These are phyloP conservation scores for Ophion obscuratus DNA, from an alignment of 2,888 invertebrate species.

Conservation along the genomic window DNA sequence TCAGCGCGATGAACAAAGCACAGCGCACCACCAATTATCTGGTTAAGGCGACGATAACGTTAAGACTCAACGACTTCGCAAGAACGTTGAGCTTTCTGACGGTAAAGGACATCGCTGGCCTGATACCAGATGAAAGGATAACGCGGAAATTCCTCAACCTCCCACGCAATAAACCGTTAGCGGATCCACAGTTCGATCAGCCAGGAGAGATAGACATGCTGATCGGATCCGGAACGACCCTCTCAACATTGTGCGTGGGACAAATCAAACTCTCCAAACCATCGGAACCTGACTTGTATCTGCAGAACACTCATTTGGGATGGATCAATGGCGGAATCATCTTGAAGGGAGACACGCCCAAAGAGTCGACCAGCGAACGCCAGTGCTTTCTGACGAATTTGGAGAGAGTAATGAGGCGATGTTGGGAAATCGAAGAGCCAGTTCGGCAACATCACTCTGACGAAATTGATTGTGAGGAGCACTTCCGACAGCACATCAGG, in stretches of 20 bases:
- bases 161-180: constrained; percentile 58
- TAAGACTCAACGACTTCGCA: constrained; percentile 28
- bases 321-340: no score
- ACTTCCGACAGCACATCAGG: constrained; percentile 34
- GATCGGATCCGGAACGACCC: constrained; percentile 56
- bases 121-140: constrained; percentile 55
- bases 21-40: constrained; percentile 23
- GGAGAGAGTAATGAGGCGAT: no score
- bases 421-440: no score
- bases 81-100: constrained; percentile 35
- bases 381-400: no score
- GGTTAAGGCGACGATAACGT: constrained; percentile 20
- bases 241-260: constrained; percentile 56
- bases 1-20: constrained; percentile 19
- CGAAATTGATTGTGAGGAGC: constrained; percentile 40
- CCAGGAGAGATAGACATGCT: constrained; percentile 61
- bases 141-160: constrained; percentile 40
- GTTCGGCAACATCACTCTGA: no score
- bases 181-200: constrained; percentile 66
- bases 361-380: no score
- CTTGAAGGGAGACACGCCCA: no score
- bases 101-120: constrained; percentile 32
- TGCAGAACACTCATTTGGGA: no score
- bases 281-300: constrained; percentile 42
- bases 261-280: constrained; percentile 57